Percentiles rank a stretch among this genome's conserved stretches.
Evolutionary conservation across 1,140 invertebrate genomes (phyloP).

Genomic region (Lepidostoma basale): DNA sequence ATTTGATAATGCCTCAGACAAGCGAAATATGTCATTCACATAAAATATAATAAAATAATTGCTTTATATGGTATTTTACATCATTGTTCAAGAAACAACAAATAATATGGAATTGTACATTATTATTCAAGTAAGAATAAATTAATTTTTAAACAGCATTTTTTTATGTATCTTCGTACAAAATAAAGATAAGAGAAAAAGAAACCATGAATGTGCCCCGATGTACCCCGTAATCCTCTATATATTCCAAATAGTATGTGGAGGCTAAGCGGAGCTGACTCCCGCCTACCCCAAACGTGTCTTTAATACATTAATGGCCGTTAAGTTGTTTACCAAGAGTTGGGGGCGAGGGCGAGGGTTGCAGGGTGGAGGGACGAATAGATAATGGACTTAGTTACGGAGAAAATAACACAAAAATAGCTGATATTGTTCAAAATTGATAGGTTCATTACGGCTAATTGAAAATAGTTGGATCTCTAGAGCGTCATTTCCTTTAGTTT

Average conservation of each 20-base stretch:
- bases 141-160: too few relatives aligned
- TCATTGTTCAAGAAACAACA: too few relatives aligned
- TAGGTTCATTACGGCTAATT: constrained; percentile 1
- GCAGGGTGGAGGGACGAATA: neutral
- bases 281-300: constrained; percentile 16
- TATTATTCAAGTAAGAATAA: too few relatives aligned
- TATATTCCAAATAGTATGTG: constrained; percentile 11
- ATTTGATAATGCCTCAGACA: too few relatives aligned
- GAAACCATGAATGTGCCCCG: too few relatives aligned
- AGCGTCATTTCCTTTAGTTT: neutral
- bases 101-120: too few relatives aligned
- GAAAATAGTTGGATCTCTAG: too few relatives aligned
- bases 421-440: neutral
- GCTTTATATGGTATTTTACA: too few relatives aligned
- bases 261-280: neutral
- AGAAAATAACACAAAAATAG: neutral
- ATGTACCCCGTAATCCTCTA: neutral
- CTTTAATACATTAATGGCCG: constrained; percentile 31
- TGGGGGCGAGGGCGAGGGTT: neutral
- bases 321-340: constrained; percentile 1
- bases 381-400: neutral
- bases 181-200: too few relatives aligned
- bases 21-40: too few relatives aligned
- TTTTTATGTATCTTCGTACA: too few relatives aligned
- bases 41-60: too few relatives aligned